Percentiles rank a stretch among this genome's conserved stretches.
phyloP scores from a whole-genome alignment of 2,888 invertebrate species.

The Coenonympha arcania region DNA sequence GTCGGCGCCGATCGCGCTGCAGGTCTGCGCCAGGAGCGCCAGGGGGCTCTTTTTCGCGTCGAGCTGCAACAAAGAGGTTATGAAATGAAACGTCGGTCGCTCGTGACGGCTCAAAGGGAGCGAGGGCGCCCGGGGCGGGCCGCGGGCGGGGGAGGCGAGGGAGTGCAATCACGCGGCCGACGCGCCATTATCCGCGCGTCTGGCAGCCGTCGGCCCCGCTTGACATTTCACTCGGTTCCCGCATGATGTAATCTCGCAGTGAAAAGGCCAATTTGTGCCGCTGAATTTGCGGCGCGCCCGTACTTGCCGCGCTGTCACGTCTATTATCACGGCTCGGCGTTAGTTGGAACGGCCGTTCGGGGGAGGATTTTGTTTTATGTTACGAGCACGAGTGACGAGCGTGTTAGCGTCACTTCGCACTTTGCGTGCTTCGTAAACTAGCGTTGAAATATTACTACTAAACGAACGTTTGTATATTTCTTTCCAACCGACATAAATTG shows the following conservation, averaged over 20 bases:
- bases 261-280: constrained; percentile 75
- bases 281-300: constrained; percentile 72
- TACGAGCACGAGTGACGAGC: too few relatives aligned
- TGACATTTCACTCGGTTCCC: constrained; percentile 75
- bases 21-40: constrained; percentile 95
- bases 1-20: constrained; percentile 97
- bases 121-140: constrained; percentile 46
- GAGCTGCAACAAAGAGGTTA: constrained; percentile 84
- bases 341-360: constrained; percentile 38
- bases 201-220: constrained; percentile 74
- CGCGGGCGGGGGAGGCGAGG: constrained; percentile 43
- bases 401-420: constrained; percentile 15
- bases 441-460: constrained; percentile 1
- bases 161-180: constrained; percentile 73
- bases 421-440: not conserved
- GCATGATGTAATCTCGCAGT: constrained; percentile 75
- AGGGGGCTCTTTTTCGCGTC: constrained; percentile 98
- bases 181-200: constrained; percentile 75
- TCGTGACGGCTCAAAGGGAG: constrained; percentile 70
- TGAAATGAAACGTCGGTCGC: constrained; percentile 71
- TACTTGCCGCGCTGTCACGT: constrained; percentile 69
- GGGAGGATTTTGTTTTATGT: constrained; percentile 37
- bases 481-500: too few relatives aligned
- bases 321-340: constrained; percentile 50
- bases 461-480: too few relatives aligned